These are phyloP conservation scores for Odontomachus brunneus DNA, from an alignment of 1,140 invertebrate species.

Conservation along the genomic window DNA sequence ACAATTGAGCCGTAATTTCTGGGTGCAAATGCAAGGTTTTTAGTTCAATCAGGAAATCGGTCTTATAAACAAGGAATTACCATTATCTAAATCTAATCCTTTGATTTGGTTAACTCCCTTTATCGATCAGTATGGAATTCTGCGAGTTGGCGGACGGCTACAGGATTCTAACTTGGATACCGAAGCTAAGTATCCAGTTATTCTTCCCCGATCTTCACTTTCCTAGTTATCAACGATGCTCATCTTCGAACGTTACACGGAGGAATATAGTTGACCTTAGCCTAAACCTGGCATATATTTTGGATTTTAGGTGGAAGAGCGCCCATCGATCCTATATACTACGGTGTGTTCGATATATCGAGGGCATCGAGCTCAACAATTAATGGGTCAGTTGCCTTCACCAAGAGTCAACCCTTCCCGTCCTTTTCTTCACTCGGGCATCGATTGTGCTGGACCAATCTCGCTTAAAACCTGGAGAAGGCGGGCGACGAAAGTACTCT, in stretches of 20 bases:
- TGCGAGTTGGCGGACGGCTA: too few species aligned
- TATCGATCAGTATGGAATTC: too few species aligned
- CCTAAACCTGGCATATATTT: background rate
- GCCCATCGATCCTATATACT: background rate
- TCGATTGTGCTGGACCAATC: slow-evolving; percentile 75
- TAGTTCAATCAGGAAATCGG: too few species aligned
- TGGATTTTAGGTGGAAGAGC: background rate
- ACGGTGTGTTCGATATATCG: background rate
- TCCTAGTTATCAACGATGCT: background rate
- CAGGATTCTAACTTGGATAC: too few species aligned
- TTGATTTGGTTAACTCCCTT: too few species aligned
- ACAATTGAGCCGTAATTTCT: too few species aligned
- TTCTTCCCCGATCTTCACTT: too few species aligned
- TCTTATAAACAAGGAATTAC: too few species aligned
- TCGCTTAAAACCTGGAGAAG: background rate
- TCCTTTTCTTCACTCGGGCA: slow-evolving; percentile 77
- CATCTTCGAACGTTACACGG: background rate
- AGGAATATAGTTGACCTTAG: background rate
- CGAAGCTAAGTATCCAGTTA: too few species aligned
- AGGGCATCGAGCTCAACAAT: background rate
- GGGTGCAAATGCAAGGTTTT: too few species aligned
- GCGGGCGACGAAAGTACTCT: too few species aligned
- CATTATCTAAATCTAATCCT: too few species aligned
- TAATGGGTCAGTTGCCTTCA: slow-evolving; percentile 72
- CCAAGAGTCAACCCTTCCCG: slow-evolving; percentile 66